These are phyloP conservation scores for Xenopus borealis DNA, from an alignment of 2,113 vertebrate genomes.

Conservation along the genomic window DNA sequence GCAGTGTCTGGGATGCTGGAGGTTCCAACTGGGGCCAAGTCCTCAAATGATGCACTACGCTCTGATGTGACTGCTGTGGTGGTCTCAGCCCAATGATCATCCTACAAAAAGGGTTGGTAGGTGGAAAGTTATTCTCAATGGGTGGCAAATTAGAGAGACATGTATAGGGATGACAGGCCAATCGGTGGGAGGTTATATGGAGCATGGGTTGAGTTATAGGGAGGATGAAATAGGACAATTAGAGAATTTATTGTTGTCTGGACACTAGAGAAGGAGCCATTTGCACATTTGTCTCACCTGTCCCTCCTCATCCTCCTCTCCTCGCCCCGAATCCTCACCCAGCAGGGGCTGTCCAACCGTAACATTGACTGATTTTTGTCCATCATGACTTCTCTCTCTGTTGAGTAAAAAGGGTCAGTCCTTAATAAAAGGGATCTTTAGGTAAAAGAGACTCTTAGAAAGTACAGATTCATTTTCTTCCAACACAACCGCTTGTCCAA, in stretches of 20 bases:
- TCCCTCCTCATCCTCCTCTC: slow-evolving; percentile 64
- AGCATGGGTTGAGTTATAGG: not conserved
- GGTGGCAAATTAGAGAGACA: not conserved
- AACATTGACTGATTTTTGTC: slow-evolving; percentile 88
- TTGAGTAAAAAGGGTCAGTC: too few relatives aligned
- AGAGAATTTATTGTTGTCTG: too few relatives aligned
- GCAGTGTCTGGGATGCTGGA: slow-evolving; percentile 81
- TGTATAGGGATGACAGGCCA: not conserved
- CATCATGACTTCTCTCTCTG: not conserved
- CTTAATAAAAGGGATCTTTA: too few relatives aligned
- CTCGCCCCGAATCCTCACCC: slow-evolving; percentile 71
- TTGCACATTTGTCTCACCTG: slow-evolving; percentile 71
- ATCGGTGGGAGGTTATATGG: not conserved
- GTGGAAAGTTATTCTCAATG: slow-evolving; percentile 17
- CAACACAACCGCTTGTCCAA: too few relatives aligned
- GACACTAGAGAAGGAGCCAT: too few relatives aligned
- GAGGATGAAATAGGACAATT: too few relatives aligned
- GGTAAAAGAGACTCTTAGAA: too few relatives aligned
- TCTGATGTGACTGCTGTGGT: slow-evolving; percentile 94
- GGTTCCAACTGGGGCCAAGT: slow-evolving; percentile 88
- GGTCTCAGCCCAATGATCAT: slow-evolving; percentile 98
- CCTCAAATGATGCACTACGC: slow-evolving; percentile 94
- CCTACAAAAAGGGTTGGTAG: slow-evolving; percentile 60
- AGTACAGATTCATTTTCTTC: too few relatives aligned
- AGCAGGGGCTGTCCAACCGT: slow-evolving; percentile 80